phyloP scores from a whole-genome alignment of 2,113 vertebrate genomes.

The Istiophorus platypterus region DNA sequence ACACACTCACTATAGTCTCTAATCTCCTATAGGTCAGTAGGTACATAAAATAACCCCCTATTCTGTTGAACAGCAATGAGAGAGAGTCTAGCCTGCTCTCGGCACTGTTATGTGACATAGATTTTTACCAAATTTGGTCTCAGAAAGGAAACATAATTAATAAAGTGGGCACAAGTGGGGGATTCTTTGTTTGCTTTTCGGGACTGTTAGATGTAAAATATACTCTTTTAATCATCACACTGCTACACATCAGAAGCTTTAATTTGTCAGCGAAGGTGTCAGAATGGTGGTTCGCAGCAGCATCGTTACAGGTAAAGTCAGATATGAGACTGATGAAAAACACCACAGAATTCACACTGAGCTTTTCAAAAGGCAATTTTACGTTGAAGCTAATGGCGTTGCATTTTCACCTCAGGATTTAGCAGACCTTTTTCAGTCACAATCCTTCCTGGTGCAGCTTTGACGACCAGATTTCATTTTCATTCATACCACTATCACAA shows the following conservation, averaged over 20 bases:
- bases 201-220: not conserved
- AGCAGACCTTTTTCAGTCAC: not conserved
- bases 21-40: not conserved
- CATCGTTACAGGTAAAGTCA: constrained; percentile 10
- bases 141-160: not conserved
- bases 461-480: constrained; percentile 39
- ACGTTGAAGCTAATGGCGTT: constrained; percentile 1
- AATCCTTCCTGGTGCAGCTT: constrained; percentile 14
- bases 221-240: constrained; percentile 12
- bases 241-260: not conserved
- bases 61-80: not conserved
- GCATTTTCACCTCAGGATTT: constrained; percentile 8
- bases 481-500: constrained; percentile 37
- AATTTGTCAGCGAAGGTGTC: constrained; percentile 19
- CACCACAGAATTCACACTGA: constrained; percentile 2
- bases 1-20: not conserved
- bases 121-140: not conserved
- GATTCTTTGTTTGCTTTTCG: not conserved
- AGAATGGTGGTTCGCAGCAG: constrained; percentile 30
- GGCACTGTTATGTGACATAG: too few relatives aligned
- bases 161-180: not conserved
- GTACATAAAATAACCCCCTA: not conserved
- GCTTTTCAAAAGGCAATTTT: constrained; percentile 3
- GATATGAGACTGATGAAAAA: constrained; percentile 23
- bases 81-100: not conserved